phyloP scores from a whole-genome alignment of 2,888 invertebrate species.

The Drosophila buzzatii region DNA sequence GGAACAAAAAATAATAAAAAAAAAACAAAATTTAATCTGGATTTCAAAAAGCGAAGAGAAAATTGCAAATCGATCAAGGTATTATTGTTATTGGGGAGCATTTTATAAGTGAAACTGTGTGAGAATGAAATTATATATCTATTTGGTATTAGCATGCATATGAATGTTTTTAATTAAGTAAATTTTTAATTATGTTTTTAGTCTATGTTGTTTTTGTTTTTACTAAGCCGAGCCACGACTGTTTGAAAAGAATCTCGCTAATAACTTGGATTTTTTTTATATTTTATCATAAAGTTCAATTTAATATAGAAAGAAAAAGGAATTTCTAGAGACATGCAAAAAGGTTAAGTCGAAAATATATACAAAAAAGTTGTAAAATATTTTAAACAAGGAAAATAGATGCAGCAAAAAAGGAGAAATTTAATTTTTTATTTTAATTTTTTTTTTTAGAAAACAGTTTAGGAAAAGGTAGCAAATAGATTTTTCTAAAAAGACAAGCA shows the following conservation, averaged over 20 bases:
- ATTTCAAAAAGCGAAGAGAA: not conserved
- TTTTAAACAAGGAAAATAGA: not conserved
- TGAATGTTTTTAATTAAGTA: not conserved
- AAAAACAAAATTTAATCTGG: conserved; percentile 7
- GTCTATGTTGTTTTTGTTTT: not conserved
- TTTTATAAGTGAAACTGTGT: not conserved
- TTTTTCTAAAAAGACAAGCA: too few relatives aligned
- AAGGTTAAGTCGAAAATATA: not conserved
- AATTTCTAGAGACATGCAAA: not conserved
- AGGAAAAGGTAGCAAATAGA: too few relatives aligned
- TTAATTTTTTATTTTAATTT: too few relatives aligned
- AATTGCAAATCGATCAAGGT: not conserved
- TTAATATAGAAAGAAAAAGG: too few relatives aligned
- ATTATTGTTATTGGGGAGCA: not conserved
- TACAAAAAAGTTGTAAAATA: not conserved
- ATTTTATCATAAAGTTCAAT: too few relatives aligned
- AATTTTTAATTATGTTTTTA: not conserved
- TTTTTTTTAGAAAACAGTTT: too few relatives aligned
- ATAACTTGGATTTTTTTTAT: not conserved
- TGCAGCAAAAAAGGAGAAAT: too few relatives aligned
- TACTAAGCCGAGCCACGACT: not conserved
- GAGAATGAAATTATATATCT: not conserved
- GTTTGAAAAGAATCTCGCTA: not conserved
- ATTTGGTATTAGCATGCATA: not conserved
- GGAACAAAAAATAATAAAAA: not conserved